phyloP scores from a whole-genome alignment of 2,888 invertebrate species.

The Cephus rjabovi region DNA sequence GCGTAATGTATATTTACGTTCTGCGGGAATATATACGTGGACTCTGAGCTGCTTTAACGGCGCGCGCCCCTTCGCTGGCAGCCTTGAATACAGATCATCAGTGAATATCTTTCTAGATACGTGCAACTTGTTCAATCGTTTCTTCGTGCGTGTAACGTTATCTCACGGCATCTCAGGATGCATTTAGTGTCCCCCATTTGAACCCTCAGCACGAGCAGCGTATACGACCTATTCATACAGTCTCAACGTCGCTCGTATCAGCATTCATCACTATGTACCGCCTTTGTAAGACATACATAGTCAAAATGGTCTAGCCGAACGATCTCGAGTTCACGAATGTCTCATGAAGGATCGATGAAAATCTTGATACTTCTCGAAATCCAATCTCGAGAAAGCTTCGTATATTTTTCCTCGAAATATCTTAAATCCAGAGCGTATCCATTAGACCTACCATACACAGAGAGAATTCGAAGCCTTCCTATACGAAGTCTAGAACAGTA shows the following conservation, averaged over 20 bases:
- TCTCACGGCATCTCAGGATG: background rate
- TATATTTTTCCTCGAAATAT: background rate
- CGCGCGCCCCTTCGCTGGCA: background rate
- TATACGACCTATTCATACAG: background rate
- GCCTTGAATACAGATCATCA: background rate
- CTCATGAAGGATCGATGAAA: background rate
- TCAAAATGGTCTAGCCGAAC: background rate
- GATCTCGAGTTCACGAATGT: background rate
- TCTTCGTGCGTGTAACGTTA: background rate
- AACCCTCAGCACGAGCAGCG: background rate
- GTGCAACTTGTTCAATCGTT: background rate
- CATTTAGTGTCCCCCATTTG: background rate
- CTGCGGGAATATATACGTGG: background rate
- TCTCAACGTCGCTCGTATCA: background rate
- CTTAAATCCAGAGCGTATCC: background rate
- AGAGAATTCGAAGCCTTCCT: background rate
- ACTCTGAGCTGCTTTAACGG: background rate
- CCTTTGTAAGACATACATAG: background rate
- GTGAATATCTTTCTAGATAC: background rate
- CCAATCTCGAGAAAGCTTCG: background rate
- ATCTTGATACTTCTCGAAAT: background rate
- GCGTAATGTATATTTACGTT: background rate
- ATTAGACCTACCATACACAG: background rate
- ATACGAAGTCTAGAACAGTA: background rate
- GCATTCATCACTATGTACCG: background rate